phyloP scores from a whole-genome alignment of 2,888 invertebrate genomes.

The Drosophila quinaria region DNA sequence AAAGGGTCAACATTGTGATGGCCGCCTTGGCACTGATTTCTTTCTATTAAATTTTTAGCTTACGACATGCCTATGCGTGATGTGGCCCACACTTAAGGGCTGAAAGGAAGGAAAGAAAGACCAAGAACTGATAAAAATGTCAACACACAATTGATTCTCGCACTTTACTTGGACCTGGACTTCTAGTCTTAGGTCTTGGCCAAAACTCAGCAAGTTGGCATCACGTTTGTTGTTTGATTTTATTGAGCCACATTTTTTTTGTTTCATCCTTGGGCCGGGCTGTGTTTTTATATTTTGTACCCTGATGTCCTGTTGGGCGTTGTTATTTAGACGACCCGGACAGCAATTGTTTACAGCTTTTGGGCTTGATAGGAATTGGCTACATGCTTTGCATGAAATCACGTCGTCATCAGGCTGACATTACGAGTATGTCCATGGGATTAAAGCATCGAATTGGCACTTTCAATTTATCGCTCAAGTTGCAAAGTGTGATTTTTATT shows the following conservation, averaged over 20 bases:
- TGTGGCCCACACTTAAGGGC: slow-evolving; percentile 32
- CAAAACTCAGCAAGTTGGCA: slow-evolving; percentile 49
- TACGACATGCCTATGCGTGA: slow-evolving; percentile 69
- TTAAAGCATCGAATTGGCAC: slow-evolving; percentile 78
- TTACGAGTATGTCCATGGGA: slow-evolving; percentile 74
- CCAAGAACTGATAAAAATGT: slow-evolving; percentile 77
- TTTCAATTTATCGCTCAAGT: slow-evolving; percentile 76
- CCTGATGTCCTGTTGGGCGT: slow-evolving; percentile 43
- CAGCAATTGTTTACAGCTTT: slow-evolving; percentile 80
- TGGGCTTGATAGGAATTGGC: slow-evolving; percentile 58
- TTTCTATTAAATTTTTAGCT: slow-evolving; percentile 68
- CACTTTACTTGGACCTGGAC: slow-evolving; percentile 42
- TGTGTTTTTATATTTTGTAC: slow-evolving; percentile 29
- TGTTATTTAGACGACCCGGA: slow-evolving; percentile 67
- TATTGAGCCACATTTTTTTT: slow-evolving; percentile 76
- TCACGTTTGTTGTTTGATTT: slow-evolving; percentile 80
- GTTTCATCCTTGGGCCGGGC: slow-evolving; percentile 41
- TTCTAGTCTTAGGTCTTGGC: background rate
- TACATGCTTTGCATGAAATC: slow-evolving; percentile 80
- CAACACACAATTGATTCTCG: slow-evolving; percentile 80
- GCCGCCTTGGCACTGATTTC: slow-evolving; percentile 69
- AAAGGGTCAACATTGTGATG: slow-evolving; percentile 70
- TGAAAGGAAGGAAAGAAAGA: slow-evolving; percentile 21
- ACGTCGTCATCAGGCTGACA: slow-evolving; percentile 80
- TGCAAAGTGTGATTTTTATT: slow-evolving; percentile 78